Conservation (phyloP, 1,140 invertebrate genomes). For the Aphis gossypii region DNA sequence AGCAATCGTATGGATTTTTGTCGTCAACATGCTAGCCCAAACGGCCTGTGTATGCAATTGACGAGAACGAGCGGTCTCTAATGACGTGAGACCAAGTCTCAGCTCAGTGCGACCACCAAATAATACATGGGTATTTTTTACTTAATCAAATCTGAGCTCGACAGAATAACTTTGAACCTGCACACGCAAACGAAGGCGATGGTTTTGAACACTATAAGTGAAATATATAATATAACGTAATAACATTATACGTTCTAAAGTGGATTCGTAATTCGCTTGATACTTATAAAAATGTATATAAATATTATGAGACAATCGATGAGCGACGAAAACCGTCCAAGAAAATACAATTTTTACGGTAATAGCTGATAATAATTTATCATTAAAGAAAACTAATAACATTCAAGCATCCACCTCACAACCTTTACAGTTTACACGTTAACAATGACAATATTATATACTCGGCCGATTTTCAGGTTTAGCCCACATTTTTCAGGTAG, state of each 20-base stretch:
- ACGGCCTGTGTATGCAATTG: not conserved
- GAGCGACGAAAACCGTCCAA: too few species aligned
- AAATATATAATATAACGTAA: too few species aligned
- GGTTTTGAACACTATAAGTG: too few species aligned
- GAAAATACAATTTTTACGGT: constrained; percentile 21
- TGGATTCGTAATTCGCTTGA: too few species aligned
- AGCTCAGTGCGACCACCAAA: too few species aligned
- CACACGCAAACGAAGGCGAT: too few species aligned
- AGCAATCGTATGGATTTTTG: not conserved
- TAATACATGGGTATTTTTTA: not conserved
- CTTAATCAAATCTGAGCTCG: not conserved
- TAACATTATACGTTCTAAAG: too few species aligned
- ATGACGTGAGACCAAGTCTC: not conserved
- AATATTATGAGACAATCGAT: too few species aligned
- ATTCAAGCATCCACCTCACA: not conserved
- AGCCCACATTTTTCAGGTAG: not conserved
- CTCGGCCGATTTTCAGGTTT: not conserved
- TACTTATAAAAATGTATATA: too few species aligned
- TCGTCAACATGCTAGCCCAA: too few species aligned
- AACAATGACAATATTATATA: not conserved
- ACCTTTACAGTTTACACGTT: not conserved
- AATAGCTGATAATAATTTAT: constrained; percentile 3
- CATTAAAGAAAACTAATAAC: not conserved
- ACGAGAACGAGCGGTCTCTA: not conserved
- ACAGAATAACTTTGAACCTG: too few species aligned